phyloP scores from a whole-genome alignment of 2,797 vertebrate genomes.

The Karalla daura region DNA sequence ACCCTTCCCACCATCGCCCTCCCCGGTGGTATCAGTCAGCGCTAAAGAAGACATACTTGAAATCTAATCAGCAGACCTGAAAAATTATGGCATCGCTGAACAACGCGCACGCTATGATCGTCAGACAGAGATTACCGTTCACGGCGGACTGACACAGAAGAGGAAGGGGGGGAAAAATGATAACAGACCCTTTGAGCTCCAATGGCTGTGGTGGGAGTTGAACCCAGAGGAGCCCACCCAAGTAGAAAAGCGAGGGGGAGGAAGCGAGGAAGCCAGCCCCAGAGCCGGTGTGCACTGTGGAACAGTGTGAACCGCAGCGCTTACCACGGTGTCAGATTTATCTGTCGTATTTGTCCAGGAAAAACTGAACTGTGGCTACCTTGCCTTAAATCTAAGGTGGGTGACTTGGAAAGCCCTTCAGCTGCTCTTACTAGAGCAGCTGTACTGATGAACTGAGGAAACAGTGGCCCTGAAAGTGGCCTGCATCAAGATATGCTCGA shows the following conservation, averaged over 20 bases:
- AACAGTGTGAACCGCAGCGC: slow-evolving; percentile 39
- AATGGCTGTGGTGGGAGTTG: slow-evolving; percentile 32
- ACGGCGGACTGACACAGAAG: slow-evolving; percentile 39
- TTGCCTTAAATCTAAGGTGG: slow-evolving; percentile 22
- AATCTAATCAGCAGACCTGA: slow-evolving; percentile 43
- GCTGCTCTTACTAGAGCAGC: too few relatives aligned
- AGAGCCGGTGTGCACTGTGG: slow-evolving; percentile 17
- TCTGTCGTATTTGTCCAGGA: slow-evolving; percentile 50
- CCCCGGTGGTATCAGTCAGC: slow-evolving; percentile 57
- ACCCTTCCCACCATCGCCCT: slow-evolving; percentile 45
- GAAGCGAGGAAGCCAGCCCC: slow-evolving; percentile 48
- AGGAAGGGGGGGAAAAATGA: slow-evolving; percentile 35
- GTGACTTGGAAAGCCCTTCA: slow-evolving; percentile 16
- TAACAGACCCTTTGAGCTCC: slow-evolving; percentile 41
- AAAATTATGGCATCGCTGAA: slow-evolving; percentile 27
- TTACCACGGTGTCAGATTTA: slow-evolving; percentile 55
- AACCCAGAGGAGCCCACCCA: slow-evolving; percentile 69
- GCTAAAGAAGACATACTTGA: slow-evolving; percentile 37
- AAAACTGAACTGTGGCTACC: slow-evolving; percentile 33
- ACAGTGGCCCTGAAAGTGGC: too few relatives aligned
- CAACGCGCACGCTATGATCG: slow-evolving; percentile 11
- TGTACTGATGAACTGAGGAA: too few relatives aligned
- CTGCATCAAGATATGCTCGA: too few relatives aligned
- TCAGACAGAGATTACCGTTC: slow-evolving; percentile 35
- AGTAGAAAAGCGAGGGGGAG: slow-evolving; percentile 36